phyloP scores from a whole-genome alignment of 2,888 invertebrate species.

The Pterostichus niger region DNA sequence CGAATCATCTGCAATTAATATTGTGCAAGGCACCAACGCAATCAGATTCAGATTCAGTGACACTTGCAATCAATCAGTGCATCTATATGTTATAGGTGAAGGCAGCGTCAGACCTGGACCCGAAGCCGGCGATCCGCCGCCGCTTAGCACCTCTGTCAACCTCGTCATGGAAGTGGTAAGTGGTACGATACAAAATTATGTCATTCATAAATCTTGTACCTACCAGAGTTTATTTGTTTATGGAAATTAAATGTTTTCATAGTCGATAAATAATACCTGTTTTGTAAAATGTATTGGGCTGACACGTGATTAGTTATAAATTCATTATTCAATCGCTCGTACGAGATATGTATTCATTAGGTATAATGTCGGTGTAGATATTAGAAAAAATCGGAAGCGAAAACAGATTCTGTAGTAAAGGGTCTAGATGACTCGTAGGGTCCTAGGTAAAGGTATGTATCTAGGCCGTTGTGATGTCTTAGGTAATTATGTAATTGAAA shows the following conservation, averaged over 20 bases:
- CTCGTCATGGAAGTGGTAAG: constrained; percentile 61
- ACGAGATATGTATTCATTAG: background rate
- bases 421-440: too few relatives aligned
- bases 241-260: constrained; percentile 11
- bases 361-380: too few relatives aligned
- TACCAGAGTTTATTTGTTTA: background rate
- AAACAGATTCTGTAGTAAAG: too few relatives aligned
- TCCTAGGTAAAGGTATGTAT: too few relatives aligned
- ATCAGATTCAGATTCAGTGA: too few relatives aligned
- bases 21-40: too few relatives aligned
- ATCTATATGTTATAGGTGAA: too few relatives aligned
- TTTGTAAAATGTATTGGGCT: background rate
- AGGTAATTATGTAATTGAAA: too few relatives aligned
- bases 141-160: background rate
- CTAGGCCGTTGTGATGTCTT: too few relatives aligned
- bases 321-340: background rate
- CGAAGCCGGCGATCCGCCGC: background rate
- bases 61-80: too few relatives aligned
- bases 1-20: too few relatives aligned
- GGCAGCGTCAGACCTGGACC: constrained; percentile 35
- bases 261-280: constrained; percentile 21
- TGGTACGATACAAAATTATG: constrained; percentile 50
- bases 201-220: constrained; percentile 17
- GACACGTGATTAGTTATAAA: constrained; percentile 12
- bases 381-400: too few relatives aligned